phyloP scores from a whole-genome alignment of 2,888 invertebrate species.

The Plebejus argus region DNA sequence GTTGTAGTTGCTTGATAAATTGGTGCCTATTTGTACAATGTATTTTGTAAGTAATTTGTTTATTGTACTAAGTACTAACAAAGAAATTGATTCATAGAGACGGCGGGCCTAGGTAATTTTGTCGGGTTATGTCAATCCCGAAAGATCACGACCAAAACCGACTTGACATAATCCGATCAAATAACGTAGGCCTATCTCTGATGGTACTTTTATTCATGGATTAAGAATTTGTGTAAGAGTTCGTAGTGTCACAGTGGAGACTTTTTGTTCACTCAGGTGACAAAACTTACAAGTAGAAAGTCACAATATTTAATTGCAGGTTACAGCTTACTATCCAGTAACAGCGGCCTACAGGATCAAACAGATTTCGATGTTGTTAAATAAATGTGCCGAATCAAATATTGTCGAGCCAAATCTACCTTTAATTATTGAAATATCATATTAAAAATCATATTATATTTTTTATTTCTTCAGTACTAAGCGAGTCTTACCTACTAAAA shows the following conservation, averaged over 20 bases:
- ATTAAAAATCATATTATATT: neutral
- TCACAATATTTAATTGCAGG: neutral
- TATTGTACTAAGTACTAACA: constrained; percentile 25
- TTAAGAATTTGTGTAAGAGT: constrained; percentile 8
- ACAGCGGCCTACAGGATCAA: neutral
- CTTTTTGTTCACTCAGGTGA: neutral
- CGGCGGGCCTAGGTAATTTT: neutral
- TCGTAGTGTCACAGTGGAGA: neutral
- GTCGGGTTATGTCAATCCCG: neutral
- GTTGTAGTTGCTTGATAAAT: constrained; percentile 55
- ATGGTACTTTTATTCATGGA: constrained; percentile 16
- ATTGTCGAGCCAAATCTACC: neutral
- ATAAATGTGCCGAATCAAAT: neutral
- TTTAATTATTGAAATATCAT: neutral
- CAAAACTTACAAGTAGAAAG: constrained; percentile 1
- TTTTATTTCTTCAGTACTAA: neutral
- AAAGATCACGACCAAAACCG: neutral
- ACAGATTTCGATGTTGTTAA: neutral
- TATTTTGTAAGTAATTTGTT: constrained; percentile 42
- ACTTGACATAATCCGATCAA: neutral
- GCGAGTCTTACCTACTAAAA: neutral
- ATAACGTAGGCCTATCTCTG: neutral
- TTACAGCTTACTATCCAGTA: neutral
- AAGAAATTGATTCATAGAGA: neutral
- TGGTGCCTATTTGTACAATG: constrained; percentile 64